phyloP scores from a whole-genome alignment of 2,888 invertebrate genomes.

The Meiosimyza platycephala region DNA sequence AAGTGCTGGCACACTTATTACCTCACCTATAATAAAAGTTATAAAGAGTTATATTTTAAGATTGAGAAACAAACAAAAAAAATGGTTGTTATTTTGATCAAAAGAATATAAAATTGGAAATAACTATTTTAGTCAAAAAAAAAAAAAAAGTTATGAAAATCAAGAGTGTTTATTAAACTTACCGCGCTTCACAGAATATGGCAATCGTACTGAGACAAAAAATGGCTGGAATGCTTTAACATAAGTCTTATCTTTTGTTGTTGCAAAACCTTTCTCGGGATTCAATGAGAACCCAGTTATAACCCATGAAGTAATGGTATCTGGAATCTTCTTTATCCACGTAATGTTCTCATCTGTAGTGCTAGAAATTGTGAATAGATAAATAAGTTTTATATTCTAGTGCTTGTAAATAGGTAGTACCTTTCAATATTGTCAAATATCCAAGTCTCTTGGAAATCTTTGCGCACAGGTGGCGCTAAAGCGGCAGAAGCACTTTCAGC shows the following conservation, averaged over 20 bases:
- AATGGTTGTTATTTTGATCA: too few relatives aligned
- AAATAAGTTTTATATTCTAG: not conserved
- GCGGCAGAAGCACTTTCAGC: not conserved
- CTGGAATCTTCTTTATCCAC: conserved; percentile 73
- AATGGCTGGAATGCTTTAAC: conserved; percentile 83
- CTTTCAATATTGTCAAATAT: conserved; percentile 69
- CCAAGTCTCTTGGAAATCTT: conserved; percentile 81
- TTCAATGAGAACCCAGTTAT: conserved; percentile 84
- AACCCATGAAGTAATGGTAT: conserved; percentile 86
- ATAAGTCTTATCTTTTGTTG: conserved; percentile 76
- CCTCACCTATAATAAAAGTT: conserved; percentile 72
- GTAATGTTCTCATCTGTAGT: conserved; percentile 54
- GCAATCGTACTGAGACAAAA: conserved; percentile 86
- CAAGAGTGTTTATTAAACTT: too few relatives aligned
- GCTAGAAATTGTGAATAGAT: conserved; percentile 19
- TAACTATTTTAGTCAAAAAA: too few relatives aligned
- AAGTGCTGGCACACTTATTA: conserved; percentile 85
- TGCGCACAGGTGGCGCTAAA: conserved; percentile 62
- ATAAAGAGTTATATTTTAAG: not conserved
- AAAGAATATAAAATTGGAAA: too few relatives aligned
- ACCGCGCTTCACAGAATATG: conserved; percentile 86
- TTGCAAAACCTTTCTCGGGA: conserved; percentile 78
- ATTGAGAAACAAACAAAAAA: too few relatives aligned
- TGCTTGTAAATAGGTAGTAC: conserved; percentile 29
- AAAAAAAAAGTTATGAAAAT: too few relatives aligned